phyloP scores from a whole-genome alignment of 2,888 invertebrate species.

The Matsumyia berberina region DNA sequence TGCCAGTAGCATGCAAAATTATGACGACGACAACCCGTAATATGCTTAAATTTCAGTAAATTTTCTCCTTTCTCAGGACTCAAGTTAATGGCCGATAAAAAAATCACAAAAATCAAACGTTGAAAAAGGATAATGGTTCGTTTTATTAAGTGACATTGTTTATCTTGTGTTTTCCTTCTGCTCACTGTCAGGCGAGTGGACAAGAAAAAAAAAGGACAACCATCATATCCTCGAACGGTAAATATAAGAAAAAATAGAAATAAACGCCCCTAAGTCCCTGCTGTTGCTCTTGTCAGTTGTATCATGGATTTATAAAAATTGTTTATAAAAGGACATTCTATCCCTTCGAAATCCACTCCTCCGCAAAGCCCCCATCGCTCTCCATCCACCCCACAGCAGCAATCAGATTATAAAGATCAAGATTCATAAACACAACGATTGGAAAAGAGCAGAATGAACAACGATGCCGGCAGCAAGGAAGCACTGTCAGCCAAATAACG shows the following conservation, averaged over 20 bases:
- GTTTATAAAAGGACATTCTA: constrained; percentile 62
- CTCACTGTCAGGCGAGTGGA: constrained; percentile 18
- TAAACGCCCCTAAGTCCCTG: constrained; percentile 38
- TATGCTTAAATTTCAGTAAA: constrained; percentile 22
- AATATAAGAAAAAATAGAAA: constrained; percentile 42
- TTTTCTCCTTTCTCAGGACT: neutral
- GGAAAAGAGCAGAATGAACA: constrained; percentile 50
- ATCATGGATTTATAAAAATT: constrained; percentile 53
- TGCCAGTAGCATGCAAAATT: constrained; percentile 44
- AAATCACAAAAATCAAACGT: constrained; percentile 41
- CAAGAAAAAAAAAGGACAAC: constrained; percentile 12
- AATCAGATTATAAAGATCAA: constrained; percentile 76
- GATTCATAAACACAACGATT: constrained; percentile 76
- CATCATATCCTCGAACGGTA: constrained; percentile 43
- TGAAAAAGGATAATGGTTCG: constrained; percentile 51
- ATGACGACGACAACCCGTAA: constrained; percentile 36
- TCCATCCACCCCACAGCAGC: constrained; percentile 28
- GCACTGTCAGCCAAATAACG: constrained; percentile 64
- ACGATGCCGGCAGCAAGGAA: constrained; percentile 53
- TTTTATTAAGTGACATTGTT: constrained; percentile 70
- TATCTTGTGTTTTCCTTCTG: constrained; percentile 45
- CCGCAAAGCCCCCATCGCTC: neutral
- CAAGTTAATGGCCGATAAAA: constrained; percentile 48
- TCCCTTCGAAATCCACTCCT: constrained; percentile 12
- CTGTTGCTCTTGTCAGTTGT: constrained; percentile 60